A percentile compares a stretch with the other conserved stretches of the same genome.
Conservation (phyloP, 1,140 invertebrate genomes). For the Bombus waltoni region DNA sequence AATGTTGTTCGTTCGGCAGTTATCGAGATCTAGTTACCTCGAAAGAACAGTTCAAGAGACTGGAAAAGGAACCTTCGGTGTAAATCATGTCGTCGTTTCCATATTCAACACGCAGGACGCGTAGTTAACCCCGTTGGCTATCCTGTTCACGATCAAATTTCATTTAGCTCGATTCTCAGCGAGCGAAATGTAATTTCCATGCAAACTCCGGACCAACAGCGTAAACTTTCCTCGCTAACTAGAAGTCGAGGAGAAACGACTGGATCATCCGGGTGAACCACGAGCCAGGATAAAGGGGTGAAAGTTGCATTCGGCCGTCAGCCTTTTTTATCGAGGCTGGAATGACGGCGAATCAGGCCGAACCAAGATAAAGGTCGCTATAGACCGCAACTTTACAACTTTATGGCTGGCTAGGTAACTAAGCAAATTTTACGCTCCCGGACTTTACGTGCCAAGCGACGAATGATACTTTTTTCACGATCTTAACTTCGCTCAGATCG, state of each 20-base stretch:
- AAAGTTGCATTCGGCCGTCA: constrained; percentile 1
- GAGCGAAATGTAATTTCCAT: constrained; percentile 58
- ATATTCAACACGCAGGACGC: constrained; percentile 27
- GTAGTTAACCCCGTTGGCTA: constrained; percentile 9
- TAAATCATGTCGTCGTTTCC: neutral
- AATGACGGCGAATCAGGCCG: constrained; percentile 8
- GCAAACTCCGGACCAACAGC: constrained; percentile 48
- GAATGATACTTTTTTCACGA: constrained; percentile 10
- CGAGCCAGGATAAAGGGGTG: neutral
- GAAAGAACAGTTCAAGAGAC: neutral
- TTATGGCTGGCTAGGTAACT: constrained; percentile 12
- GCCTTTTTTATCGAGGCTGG: neutral
- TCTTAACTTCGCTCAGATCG: too few relatives aligned
- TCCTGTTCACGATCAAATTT: constrained; percentile 57
- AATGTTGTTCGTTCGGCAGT: neutral
- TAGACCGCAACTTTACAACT: constrained; percentile 11
- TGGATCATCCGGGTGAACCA: neutral
- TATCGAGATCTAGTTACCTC: neutral
- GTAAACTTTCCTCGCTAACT: constrained; percentile 44
- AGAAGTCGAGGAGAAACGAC: neutral
- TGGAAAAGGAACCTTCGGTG: neutral
- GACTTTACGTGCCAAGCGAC: constrained; percentile 2
- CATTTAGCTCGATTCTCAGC: constrained; percentile 62
- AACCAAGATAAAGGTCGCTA: neutral
- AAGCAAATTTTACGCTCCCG: constrained; percentile 6